Evolutionary conservation across 2,888 invertebrate genomes (phyloP).

Genomic region (Melieria crassipennis): DNA sequence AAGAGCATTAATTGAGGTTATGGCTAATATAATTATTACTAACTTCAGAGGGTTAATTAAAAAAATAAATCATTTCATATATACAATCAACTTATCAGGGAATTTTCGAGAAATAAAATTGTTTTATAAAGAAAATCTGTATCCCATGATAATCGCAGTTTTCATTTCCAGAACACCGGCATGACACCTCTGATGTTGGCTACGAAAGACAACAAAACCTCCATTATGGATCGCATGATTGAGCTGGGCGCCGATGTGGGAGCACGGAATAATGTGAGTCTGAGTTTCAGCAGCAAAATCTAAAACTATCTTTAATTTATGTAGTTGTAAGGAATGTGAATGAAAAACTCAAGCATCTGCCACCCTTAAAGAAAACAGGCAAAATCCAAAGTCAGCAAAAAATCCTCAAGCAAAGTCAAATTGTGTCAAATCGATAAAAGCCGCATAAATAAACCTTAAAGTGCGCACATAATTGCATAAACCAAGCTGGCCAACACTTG

Average conservation of each 20-base stretch:
- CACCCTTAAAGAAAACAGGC: background rate
- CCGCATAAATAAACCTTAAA: slow-evolving; percentile 58
- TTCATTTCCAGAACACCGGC: slow-evolving; percentile 80
- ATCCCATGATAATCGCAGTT: background rate
- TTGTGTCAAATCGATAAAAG: slow-evolving; percentile 61
- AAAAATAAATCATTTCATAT: too few species aligned
- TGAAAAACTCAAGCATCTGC: background rate
- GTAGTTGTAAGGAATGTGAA: background rate
- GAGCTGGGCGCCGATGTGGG: slow-evolving; percentile 93
- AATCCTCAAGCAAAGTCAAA: slow-evolving; percentile 40
- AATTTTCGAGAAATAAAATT: too few species aligned
- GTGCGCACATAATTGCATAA: slow-evolving; percentile 42
- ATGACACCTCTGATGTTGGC: slow-evolving; percentile 97
- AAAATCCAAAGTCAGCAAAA: slow-evolving; percentile 33
- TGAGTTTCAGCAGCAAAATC: background rate
- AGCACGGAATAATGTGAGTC: slow-evolving; percentile 89
- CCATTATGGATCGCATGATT: slow-evolving; percentile 89
- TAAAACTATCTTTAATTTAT: background rate
- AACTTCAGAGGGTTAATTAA: too few species aligned
- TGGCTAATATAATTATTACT: too few species aligned
- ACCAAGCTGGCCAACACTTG: slow-evolving; percentile 27
- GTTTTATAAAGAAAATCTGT: background rate
- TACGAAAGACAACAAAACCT: slow-evolving; percentile 92
- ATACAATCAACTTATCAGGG: too few species aligned
- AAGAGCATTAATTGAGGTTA: too few species aligned